Conservation (phyloP, 2,113 vertebrate genomes). For the Terrapene triunguis region DNA sequence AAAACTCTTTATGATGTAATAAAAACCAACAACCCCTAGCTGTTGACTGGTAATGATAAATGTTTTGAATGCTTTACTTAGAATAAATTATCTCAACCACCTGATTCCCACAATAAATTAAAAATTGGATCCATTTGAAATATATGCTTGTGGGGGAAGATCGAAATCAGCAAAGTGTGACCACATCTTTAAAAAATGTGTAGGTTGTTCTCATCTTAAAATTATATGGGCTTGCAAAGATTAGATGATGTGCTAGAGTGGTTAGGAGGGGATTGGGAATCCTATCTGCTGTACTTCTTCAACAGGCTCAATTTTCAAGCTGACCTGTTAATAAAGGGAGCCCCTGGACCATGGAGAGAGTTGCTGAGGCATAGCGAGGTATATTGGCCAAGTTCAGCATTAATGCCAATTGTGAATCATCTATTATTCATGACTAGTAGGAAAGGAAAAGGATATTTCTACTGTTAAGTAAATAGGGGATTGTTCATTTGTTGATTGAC, state of each 20-base stretch:
- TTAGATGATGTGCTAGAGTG: constrained; percentile 63
- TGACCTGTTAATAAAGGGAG: constrained; percentile 75
- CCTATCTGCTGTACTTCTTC: constrained; percentile 58
- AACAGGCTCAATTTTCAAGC: constrained; percentile 65
- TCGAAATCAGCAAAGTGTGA: constrained; percentile 53
- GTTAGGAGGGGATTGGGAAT: constrained; percentile 56
- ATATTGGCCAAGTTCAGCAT: constrained; percentile 64
- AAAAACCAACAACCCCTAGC: not conserved
- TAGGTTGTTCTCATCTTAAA: constrained; percentile 61
- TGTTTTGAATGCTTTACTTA: not conserved
- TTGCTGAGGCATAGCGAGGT: constrained; percentile 69
- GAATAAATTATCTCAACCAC: not conserved
- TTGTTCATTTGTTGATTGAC: constrained; percentile 65
- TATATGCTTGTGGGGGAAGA: not conserved
- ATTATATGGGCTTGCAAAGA: constrained; percentile 60
- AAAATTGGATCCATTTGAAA: not conserved
- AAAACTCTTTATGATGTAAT: not conserved
- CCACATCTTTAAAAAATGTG: constrained; percentile 41
- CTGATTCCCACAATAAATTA: constrained; percentile 51
- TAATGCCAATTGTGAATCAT: constrained; percentile 71
- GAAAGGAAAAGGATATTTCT: constrained; percentile 70
- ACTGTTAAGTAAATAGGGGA: constrained; percentile 59
- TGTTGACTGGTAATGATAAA: constrained; percentile 37
- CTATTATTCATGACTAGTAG: constrained; percentile 58
- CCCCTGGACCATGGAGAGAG: constrained; percentile 63